Base-by-base conservation (phyloP, 1,140 invertebrate genomes). In the Eumaeus atala region DNA sequence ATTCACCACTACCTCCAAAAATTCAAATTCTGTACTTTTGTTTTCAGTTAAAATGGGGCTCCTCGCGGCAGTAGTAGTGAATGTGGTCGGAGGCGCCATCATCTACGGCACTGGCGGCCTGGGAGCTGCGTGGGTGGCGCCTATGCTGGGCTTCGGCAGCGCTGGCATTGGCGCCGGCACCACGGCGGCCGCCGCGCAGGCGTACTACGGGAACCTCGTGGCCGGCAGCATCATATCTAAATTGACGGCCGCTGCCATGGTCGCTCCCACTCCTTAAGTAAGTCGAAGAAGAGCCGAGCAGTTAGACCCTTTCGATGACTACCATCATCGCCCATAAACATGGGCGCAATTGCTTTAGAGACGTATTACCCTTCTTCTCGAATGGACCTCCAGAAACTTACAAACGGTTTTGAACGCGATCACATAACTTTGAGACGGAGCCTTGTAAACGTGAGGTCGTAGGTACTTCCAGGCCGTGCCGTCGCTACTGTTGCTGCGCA, bases 201-300 rank as follows among this genome's bases (percentile, higher is more conserved):
- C 81, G 0, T 85, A 76, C 50, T 76, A 73, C 34, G 79, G 79
- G 9, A 83, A 83, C 51, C 9, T 85, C 8, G 76, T 35, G 0
- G 77, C 82, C 9, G 82, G 82, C 11, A 77, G 76, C 52, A 62
- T 83, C n/a, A 66, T 85, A 4, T 76, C 77, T 0, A 49, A 77
- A 54, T 12, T 85, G 17, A 80, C 76, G 11, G 67, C 79, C 1
- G 62, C 64, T 0, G 77, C 71, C 9, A 82, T 82, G 77, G 64
- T 66, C 0, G 69, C 78, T 33, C 81, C 81, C 0, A 84, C 70
- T 5, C 75, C 76, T n/a, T 84, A 67, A 51, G 58, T 58, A 38
- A 52, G 37, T 14, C 8, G 17, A 1, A 4, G n/a, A n/a, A 3
- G 35, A 2, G 35, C 8, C 2, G 21, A 28, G 21, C 6, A 3